phyloP scores from a whole-genome alignment of 2,113 vertebrate species.

The Dasyurus viverrinus region DNA sequence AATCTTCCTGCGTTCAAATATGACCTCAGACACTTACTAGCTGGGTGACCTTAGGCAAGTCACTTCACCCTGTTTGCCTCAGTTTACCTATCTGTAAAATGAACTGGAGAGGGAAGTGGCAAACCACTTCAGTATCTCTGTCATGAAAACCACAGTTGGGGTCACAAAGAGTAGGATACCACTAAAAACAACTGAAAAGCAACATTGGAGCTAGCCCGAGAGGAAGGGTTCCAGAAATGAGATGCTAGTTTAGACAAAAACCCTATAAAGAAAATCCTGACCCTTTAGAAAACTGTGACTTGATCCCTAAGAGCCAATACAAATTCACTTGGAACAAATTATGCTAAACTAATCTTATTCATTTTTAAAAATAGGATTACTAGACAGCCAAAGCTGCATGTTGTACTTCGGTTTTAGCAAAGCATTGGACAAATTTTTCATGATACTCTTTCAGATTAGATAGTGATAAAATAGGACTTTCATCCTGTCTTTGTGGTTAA shows the following conservation, averaged over 20 bases:
- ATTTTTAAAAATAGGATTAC: neutral
- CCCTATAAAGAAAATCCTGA: neutral
- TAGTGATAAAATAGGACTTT: neutral
- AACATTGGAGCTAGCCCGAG: neutral
- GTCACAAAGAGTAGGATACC: neutral
- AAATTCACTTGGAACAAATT: conserved; percentile 21
- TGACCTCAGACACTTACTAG: too few species aligned
- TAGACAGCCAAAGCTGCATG: neutral
- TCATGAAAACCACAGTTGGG: neutral
- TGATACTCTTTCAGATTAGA: neutral
- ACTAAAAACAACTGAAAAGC: neutral
- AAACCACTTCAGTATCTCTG: too few species aligned
- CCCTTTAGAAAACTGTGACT: conserved; percentile 13
- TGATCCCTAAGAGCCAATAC: neutral
- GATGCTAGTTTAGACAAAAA: neutral
- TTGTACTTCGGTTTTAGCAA: neutral
- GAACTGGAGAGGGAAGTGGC: too few species aligned
- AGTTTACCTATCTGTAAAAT: too few species aligned
- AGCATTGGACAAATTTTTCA: neutral
- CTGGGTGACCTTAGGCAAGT: neutral
- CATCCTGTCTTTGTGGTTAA: neutral
- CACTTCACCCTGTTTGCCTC: neutral
- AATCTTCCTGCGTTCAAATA: neutral
- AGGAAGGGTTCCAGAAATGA: neutral
- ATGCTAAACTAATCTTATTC: neutral